Conservation (phyloP, 2,113 vertebrate genomes). For the Paradisaea rubra region DNA sequence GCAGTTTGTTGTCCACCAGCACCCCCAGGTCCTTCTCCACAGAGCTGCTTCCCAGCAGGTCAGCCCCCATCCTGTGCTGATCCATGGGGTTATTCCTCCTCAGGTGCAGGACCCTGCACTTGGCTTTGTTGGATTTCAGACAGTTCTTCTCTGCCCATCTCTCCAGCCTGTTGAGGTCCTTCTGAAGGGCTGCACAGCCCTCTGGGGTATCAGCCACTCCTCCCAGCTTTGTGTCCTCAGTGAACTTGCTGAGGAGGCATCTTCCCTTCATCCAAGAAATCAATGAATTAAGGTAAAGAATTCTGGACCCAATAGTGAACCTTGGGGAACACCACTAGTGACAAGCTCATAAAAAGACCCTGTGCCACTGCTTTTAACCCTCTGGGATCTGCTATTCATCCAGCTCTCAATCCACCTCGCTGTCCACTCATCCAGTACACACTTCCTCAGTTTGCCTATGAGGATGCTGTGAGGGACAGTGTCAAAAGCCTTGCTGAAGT, state of each 20-base stretch:
- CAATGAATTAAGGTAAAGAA: not conserved
- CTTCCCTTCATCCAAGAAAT: not conserved
- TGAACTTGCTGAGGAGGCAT: not conserved
- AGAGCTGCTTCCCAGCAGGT: not conserved
- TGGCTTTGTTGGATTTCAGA: not conserved
- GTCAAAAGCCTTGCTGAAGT: not conserved
- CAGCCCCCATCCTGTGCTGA: not conserved
- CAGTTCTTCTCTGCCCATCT: not conserved
- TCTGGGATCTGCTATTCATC: not conserved
- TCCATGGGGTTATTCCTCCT: not conserved
- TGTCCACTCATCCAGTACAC: not conserved
- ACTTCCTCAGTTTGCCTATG: not conserved
- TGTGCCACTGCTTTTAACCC: not conserved
- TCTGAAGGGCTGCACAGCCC: not conserved
- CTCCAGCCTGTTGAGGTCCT: not conserved
- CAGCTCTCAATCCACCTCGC: not conserved
- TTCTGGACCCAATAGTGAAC: not conserved
- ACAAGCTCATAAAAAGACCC: not conserved
- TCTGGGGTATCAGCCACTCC: not conserved
- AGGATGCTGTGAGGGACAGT: not conserved
- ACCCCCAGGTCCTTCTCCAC: not conserved
- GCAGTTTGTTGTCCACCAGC: not conserved
- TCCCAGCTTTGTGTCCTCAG: not conserved
- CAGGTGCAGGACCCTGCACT: not conserved
- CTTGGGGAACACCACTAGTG: not conserved